Conservation (phyloP, 2,888 invertebrate genomes). For the Sesia bembeciformis region DNA sequence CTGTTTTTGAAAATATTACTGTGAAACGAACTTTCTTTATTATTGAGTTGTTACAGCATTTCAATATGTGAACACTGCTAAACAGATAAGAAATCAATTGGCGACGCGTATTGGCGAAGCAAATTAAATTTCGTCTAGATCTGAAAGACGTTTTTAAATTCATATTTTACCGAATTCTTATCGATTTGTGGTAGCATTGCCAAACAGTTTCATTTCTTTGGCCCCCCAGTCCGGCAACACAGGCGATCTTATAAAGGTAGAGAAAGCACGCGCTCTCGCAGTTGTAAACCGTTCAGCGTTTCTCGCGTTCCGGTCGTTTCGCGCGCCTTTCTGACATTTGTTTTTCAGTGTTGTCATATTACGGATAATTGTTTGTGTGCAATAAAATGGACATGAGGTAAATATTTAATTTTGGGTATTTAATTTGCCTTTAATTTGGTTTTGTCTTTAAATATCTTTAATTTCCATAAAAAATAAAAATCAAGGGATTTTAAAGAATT, state of each 20-base stretch:
- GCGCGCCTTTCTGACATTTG: slow-evolving; percentile 45
- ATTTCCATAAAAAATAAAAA: no score
- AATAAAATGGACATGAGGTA: slow-evolving; percentile 50
- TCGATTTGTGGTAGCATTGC: slow-evolving; percentile 50
- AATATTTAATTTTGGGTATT: slow-evolving; percentile 18
- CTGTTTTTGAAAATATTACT: no score
- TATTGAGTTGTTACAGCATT: no score
- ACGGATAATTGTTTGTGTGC: slow-evolving; percentile 25
- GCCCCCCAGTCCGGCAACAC: slow-evolving; percentile 32
- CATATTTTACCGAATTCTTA: slow-evolving; percentile 27
- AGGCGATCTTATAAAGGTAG: slow-evolving; percentile 60
- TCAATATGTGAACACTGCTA: no score
- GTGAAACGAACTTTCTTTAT: no score
- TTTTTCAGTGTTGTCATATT: slow-evolving; percentile 37
- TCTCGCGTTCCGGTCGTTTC: slow-evolving; percentile 28
- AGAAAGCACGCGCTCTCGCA: slow-evolving; percentile 61
- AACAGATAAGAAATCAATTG: not conserved
- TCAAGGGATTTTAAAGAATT: no score
- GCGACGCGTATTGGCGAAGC: slow-evolving; percentile 1
- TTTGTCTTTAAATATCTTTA: no score
- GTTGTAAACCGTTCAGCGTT: slow-evolving; percentile 18
- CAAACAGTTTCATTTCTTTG: slow-evolving; percentile 57
- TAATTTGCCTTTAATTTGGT: not conserved
- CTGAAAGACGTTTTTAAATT: slow-evolving; percentile 3
- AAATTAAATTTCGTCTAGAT: slow-evolving; percentile 5